phyloP scores from a whole-genome alignment of 2,888 invertebrate species.

The Pseudococcus jackbeardsleyi region DNA sequence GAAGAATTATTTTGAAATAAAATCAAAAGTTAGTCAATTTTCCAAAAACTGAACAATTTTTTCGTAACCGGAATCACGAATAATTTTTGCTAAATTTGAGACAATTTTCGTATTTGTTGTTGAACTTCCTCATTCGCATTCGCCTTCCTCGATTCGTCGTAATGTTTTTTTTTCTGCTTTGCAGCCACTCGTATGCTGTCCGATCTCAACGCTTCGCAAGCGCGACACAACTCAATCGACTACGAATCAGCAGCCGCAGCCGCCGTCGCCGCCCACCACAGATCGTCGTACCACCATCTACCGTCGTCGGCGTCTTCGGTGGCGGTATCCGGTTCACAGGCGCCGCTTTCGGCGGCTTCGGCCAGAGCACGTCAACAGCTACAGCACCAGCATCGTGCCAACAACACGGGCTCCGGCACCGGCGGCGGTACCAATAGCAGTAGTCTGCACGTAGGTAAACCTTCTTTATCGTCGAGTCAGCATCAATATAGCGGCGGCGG shows the following conservation, averaged over 20 bases:
- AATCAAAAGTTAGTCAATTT: too few relatives aligned
- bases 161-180: not conserved
- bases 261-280: conserved; percentile 3
- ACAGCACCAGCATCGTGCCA: not conserved
- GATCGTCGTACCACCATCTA: not conserved
- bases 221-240: conserved; percentile 30
- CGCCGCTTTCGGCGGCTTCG: not conserved
- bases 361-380: not conserved
- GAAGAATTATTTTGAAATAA: too few relatives aligned
- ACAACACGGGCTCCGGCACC: not conserved
- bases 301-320: not conserved
- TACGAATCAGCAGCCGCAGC: conserved; percentile 30
- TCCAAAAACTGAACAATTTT: too few relatives aligned
- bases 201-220: conserved; percentile 54
- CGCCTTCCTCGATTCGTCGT: too few relatives aligned
- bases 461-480: not conserved
- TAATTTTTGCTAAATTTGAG: too few relatives aligned
- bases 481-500: not conserved
- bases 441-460: not conserved
- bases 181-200: conserved; percentile 35
- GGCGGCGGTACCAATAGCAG: not conserved
- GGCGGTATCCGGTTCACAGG: not conserved
- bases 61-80: too few relatives aligned
- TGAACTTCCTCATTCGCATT: too few relatives aligned
- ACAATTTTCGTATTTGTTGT: too few relatives aligned